Conservation (phyloP, 2,113 vertebrate genomes). For the Channa maculata region DNA sequence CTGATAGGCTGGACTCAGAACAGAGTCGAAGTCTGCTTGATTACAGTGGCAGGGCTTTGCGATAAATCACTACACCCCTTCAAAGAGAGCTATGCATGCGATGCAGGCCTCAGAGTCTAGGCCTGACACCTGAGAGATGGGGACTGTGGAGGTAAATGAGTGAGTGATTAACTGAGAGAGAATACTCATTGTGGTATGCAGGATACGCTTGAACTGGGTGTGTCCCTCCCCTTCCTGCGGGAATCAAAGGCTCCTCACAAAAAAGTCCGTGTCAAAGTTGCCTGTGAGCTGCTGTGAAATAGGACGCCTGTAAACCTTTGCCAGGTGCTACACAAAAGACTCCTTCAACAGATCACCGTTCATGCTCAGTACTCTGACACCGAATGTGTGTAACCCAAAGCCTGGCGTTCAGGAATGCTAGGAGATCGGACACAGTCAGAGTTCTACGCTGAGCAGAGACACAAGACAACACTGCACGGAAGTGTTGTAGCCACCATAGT, state of each 20-base stretch:
- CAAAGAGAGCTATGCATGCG: slow-evolving; percentile 33
- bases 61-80: slow-evolving; percentile 41
- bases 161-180: slow-evolving; percentile 74
- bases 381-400: slow-evolving; percentile 59
- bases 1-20: slow-evolving; percentile 40
- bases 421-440: slow-evolving; percentile 25
- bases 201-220: slow-evolving; percentile 71
- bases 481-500: neutral
- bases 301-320: slow-evolving; percentile 60
- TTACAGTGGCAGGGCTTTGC: slow-evolving; percentile 26
- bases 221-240: slow-evolving; percentile 78
- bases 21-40: slow-evolving; percentile 10
- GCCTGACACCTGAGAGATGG: slow-evolving; percentile 64
- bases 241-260: slow-evolving; percentile 78
- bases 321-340: slow-evolving; percentile 72
- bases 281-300: slow-evolving; percentile 71
- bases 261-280: slow-evolving; percentile 69
- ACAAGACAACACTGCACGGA: slow-evolving; percentile 4
- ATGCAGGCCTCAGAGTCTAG: slow-evolving; percentile 33
- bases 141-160: slow-evolving; percentile 42
- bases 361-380: slow-evolving; percentile 48
- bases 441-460: slow-evolving; percentile 18
- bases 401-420: slow-evolving; percentile 50
- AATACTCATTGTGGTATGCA: slow-evolving; percentile 72
- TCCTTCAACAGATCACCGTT: slow-evolving; percentile 66